Evolutionary conservation across 2,113 vertebrate genomes (phyloP).

Genomic region (Empidonax alnorum): DNA sequence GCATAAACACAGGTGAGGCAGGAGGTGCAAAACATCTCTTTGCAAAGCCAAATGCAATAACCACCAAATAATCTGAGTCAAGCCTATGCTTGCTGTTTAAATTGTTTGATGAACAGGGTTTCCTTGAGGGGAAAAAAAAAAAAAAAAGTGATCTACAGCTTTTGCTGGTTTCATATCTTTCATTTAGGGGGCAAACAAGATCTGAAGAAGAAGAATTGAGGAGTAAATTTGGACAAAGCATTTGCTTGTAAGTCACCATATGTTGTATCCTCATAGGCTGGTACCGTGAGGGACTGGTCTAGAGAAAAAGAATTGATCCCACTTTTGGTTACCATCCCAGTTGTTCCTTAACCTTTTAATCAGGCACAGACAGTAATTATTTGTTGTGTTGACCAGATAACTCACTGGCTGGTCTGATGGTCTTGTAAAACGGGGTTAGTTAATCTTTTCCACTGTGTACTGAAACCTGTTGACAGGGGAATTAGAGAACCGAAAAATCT

Average conservation of each 20-base stretch:
- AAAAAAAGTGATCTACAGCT: background rate
- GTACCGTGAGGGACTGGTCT: no score
- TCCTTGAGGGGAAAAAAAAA: background rate
- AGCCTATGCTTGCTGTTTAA: background rate
- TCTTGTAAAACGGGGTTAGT: background rate
- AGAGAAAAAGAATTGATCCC: background rate
- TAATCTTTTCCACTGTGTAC: background rate
- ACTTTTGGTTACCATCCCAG: background rate
- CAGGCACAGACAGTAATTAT: background rate
- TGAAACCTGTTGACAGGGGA: slow-evolving; percentile 20
- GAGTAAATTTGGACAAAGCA: background rate
- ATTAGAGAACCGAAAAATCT: slow-evolving; percentile 16
- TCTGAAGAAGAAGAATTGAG: background rate
- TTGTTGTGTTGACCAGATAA: background rate
- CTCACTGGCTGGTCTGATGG: background rate
- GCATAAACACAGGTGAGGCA: background rate
- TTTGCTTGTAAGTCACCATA: background rate
- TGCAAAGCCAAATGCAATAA: background rate
- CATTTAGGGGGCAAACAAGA: background rate
- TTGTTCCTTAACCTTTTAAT: background rate
- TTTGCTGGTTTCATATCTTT: background rate
- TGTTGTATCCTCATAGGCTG: background rate
- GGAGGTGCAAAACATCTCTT: background rate
- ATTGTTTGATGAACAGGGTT: background rate
- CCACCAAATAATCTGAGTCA: background rate